Base-by-base conservation (phyloP, 2,113 vertebrate species). In the Muscicapa adusta region DNA sequence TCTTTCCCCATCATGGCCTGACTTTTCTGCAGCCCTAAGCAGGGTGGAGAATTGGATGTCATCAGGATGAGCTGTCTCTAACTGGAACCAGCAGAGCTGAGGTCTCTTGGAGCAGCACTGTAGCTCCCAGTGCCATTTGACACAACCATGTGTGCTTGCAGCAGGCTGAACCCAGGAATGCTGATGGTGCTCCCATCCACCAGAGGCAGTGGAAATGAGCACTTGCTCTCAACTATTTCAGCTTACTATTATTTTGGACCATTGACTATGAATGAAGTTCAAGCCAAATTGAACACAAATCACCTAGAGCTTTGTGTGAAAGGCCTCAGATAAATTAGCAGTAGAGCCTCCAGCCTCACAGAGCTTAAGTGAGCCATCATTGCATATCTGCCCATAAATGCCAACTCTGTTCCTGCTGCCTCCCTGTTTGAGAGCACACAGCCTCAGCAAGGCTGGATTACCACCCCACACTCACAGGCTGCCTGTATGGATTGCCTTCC, bases 201-300 rank as follows among this genome's bases (percentile, higher is more conserved):
- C 34, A 68, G 62, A 67, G 31, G 71, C 75, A 75, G 17, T 13
- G 34, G 80, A 62, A 91, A 91, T 14, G 54, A 83, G 26, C 33
- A 2, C 50, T 84, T 53, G 47, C 50, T 91, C 29, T 73, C 51
- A 76, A 66, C 71, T 85, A 40, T 88, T 95, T 93, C 66, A 61
- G 34, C 43, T 85, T 58, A 54, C 81, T 74, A 24, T 94, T 93
- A 95, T 66, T 96, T 91, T 94, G 93, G 87, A 76, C 89, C 78
- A 80, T 87, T 95, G 63, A 43, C 71, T 85, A 18, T 45, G 85
- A 88, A 93, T 70, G 71, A 89, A 85, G 42, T 88, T 91, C 47
- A 76, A 91, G 81, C 58, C 28, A 85, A 89, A 95, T 67, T 90
- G 93, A 85, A 54, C 81, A 83, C 74, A 50, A 79, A 56, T 95